Evolutionary conservation across 2,797 vertebrate species (phyloP), one percentile per base, ranked within the genome.

Genomic region (Hybognathus amarus): DNA sequence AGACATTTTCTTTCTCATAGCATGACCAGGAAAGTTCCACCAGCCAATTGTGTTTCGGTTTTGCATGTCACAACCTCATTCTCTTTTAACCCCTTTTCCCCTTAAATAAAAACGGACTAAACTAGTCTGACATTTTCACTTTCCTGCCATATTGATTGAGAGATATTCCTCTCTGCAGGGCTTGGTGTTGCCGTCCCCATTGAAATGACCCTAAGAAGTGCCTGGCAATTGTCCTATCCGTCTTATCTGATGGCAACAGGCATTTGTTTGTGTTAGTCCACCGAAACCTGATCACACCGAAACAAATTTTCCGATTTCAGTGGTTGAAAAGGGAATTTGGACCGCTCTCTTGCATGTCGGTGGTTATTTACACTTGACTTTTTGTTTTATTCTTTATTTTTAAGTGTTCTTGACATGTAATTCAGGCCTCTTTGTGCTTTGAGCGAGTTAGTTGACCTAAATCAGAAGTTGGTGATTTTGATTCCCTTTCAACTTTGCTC

Each of bases 401-500:
- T 33, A 36, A 47, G 45, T 38, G 22, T 7, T 67, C 0, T 27
- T 40, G n/a, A 75, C 11, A 66, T 64, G 69, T 18, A 82, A 71
- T 50, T 63, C 52, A 71, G 20, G 9, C 17, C 15, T 27, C 20
- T 74, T 6, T 63, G 50, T 45, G 66, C 45, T 64, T 74, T 36
- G 38, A 76, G 73, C 71, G n/a, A 71, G 47, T 73, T 33, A 59
- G 56, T 74, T 52, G 52, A 17, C 70, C 22, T 38, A 75, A 83
- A 79, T 76, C 52, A 54, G 56, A 80, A 11, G 52, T 52, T 36
- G 11, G 61, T 10, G 38, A 56, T 74, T 79, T 45, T 75, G 36
- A 80, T 69, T 71, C 66, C 20, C 54, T 69, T 83, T 83, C 81
- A 80, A 80, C 77, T 68, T 75, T 27, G 2, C 12, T 77, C 11